Conservation (phyloP, 2,113 vertebrate species). For the Oncorhynchus tshawytscha region DNA sequence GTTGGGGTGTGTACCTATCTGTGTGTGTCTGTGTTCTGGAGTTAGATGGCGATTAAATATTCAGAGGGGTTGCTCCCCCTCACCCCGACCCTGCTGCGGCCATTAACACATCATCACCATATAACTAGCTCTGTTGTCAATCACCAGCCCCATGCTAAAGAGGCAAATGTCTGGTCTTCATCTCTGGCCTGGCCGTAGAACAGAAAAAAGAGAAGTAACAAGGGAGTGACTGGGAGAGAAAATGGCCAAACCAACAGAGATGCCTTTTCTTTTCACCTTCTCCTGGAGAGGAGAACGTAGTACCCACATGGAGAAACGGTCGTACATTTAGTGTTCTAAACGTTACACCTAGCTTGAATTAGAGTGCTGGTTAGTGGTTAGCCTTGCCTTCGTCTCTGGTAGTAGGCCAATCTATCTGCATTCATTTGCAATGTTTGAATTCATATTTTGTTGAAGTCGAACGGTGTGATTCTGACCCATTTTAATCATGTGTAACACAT, state of each 20-base stretch:
- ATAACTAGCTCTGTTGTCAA: conserved; percentile 81
- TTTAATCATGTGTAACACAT: conserved; percentile 49
- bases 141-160: conserved; percentile 58
- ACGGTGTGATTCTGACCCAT: conserved; percentile 44
- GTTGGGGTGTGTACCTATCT: conserved; percentile 63
- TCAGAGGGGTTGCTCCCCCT: conserved; percentile 51
- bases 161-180: conserved; percentile 53
- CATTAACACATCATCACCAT: conserved; percentile 75
- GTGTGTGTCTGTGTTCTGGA: conserved; percentile 71
- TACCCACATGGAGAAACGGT: too few relatives aligned
- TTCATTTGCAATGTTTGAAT: conserved; percentile 49
- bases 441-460: conserved; percentile 41
- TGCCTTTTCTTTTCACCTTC: too few relatives aligned
- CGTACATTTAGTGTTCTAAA: not conserved
- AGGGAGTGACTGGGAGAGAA: not conserved
- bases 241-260: too few relatives aligned
- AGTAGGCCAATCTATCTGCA: not conserved
- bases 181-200: conserved; percentile 32
- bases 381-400: too few relatives aligned
- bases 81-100: conserved; percentile 56
- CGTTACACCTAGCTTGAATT: not conserved
- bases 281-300: too few relatives aligned
- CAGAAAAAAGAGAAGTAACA: conserved; percentile 21
- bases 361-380: too few relatives aligned
- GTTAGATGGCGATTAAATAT: conserved; percentile 81